Evolutionary conservation across 2,113 vertebrate species (phyloP), one percentile per base, ranked within the genome.

Genomic region (Tetrax tetrax): DNA sequence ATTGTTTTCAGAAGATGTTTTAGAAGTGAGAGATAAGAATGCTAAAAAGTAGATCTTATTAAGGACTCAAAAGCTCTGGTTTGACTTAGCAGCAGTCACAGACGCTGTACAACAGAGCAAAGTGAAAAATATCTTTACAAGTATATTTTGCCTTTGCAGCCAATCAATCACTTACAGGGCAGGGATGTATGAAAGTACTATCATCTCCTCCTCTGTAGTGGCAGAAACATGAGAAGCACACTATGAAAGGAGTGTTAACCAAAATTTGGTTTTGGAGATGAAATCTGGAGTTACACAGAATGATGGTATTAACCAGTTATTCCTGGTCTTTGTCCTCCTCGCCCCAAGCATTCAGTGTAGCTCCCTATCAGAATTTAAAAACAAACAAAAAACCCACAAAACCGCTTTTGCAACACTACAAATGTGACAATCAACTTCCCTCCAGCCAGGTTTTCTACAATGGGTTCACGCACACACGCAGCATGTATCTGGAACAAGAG

Each of bases 351-450:
- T 11, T 59, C 68, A n/a, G 25, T 33, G 20, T 7, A 63, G 50
- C 23, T 89, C 17, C 50, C 14, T 24, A 28, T n/a, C 33, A 61
- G 38, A 71, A 56, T 21, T 57, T 14, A n/a, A 93, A 78, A 56
- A 16, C 24, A 59, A 33, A 29, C 21, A 29, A n/a, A 28, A 20
- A 1, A 0, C 1, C 9, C 37, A 28, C 48, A 61, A 35, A 18
- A 28, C 8, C 37, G 53, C 16, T 43, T 15, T 14, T 43, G 41
- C 19, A 23, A 7, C 1, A 19, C 13, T 29, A 53, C 35, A 48
- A 25, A 60, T 1, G 3, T 13, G 47, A 33, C 33, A 53, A 37
- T 1, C 31, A 28, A 4, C 29, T 16, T 75, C 64, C 70, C 29
- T 48, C 47, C 29, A 21, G 6, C 14, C 10, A 31, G 14, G 22